These are phyloP conservation scores for Leptocoma aspasia DNA, from an alignment of 2,113 vertebrate genomes.

Conservation along the genomic window DNA sequence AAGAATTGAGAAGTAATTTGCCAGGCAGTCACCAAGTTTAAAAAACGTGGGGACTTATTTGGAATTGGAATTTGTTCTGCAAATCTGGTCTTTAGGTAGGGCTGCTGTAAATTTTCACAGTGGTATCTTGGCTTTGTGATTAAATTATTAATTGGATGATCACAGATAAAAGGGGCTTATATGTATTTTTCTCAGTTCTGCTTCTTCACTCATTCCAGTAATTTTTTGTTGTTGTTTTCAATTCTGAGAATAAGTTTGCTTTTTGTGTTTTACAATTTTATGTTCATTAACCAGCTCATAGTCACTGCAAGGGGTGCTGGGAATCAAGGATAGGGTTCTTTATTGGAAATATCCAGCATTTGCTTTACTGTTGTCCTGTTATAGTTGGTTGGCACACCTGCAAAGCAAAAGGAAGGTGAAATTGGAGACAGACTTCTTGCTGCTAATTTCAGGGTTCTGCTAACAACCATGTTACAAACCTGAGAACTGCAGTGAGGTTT, in stretches of 20 bases:
- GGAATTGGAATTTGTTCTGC: not conserved
- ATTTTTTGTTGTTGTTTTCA: not conserved
- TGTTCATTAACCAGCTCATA: not conserved
- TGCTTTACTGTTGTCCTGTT: fast-evolving
- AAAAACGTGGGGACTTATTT: fast-evolving
- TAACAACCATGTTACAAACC: too few relatives aligned
- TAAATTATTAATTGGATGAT: not conserved
- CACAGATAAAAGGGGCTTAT: not conserved
- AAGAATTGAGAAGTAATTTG: not conserved
- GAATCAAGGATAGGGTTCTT: not conserved
- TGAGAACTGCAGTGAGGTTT: not conserved
- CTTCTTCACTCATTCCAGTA: not conserved
- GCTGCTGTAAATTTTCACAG: not conserved
- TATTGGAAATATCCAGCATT: not conserved
- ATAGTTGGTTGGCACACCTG: not conserved
- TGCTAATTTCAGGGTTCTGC: not conserved
- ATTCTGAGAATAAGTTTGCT: not conserved
- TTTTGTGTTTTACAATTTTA: not conserved
- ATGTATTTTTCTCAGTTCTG: not conserved
- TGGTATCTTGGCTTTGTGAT: not conserved
- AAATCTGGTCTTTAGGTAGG: not conserved
- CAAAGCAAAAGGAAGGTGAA: not conserved
- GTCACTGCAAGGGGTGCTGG: not conserved
- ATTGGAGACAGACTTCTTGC: not conserved
- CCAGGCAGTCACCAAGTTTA: not conserved